Conservation (phyloP, 2,113 vertebrate genomes). For the Calidris pugnax region DNA sequence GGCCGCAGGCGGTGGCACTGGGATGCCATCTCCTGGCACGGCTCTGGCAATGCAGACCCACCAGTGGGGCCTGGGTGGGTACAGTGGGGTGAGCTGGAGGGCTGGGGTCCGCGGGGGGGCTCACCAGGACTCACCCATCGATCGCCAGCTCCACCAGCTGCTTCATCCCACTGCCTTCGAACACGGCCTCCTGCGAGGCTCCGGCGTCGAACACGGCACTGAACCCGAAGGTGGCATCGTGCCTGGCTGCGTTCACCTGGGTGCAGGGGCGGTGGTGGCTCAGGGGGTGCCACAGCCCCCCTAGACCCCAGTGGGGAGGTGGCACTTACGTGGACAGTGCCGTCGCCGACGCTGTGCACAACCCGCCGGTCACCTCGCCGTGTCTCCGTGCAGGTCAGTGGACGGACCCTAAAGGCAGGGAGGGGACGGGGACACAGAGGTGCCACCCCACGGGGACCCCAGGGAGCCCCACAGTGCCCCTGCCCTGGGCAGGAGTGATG, state of each 20-base stretch:
- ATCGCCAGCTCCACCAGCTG: constrained; percentile 72
- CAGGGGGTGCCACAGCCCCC: background rate
- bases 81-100: rapidly evolving
- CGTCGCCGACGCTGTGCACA: constrained; percentile 70
- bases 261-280: background rate
- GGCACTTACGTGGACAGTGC: constrained; percentile 67
- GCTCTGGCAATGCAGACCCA: background rate
- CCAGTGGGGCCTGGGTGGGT: rapidly evolving
- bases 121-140: constrained; percentile 26
- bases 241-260: constrained; percentile 68
- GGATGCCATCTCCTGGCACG: constrained; percentile 26
- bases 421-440: background rate
- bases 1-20: background rate
- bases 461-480: background rate
- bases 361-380: constrained; percentile 60
- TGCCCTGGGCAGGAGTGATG: background rate
- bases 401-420: constrained; percentile 66
- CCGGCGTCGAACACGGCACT: constrained; percentile 66
- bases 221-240: constrained; percentile 70
- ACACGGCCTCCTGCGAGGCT: constrained; percentile 74
- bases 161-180: constrained; percentile 71
- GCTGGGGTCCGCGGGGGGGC: rapidly evolving
- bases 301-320: rapidly evolving
- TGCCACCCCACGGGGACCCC: background rate
- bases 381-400: constrained; percentile 65